Evolutionary conservation across 30 jellyfish, hydroid and myxozoan species (phyloP).

Genomic region (Nemopilema nomurai): DNA sequence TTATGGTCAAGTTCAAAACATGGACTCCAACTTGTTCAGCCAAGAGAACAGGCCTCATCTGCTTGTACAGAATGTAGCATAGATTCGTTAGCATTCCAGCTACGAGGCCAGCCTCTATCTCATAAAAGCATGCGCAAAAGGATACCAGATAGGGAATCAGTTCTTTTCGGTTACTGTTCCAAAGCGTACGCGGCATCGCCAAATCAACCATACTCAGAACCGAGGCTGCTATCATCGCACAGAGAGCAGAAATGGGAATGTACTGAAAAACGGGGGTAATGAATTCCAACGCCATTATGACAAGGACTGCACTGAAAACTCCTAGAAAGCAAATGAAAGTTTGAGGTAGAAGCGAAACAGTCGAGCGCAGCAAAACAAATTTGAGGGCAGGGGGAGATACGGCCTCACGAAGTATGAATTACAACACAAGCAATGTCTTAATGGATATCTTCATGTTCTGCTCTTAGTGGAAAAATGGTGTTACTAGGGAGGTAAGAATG

Average conservation of each 20-base stretch:
- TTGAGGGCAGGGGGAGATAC: too few species aligned
- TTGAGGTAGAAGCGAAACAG: too few species aligned
- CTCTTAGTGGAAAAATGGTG: too few species aligned
- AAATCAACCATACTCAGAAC: constrained; percentile 75
- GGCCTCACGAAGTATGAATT: too few species aligned
- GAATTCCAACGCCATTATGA: constrained; percentile 66
- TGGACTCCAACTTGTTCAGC: not conserved
- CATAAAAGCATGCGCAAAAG: constrained; percentile 72
- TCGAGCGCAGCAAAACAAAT: too few species aligned
- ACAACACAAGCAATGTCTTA: too few species aligned
- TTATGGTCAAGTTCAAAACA: not conserved
- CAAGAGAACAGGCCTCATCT: constrained; percentile 45
- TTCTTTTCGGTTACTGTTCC: constrained; percentile 60
- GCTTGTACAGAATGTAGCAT: constrained; percentile 50
- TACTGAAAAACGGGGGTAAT: constrained; percentile 78
- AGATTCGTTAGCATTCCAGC: constrained; percentile 59
- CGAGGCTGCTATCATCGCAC: constrained; percentile 84
- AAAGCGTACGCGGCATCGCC: constrained; percentile 50
- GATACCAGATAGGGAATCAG: constrained; percentile 65
- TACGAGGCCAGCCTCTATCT: constrained; percentile 75
- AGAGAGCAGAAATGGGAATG: constrained; percentile 71
- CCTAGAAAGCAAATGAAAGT: constrained; percentile 56
- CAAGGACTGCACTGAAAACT: constrained; percentile 51
- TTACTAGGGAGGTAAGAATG: too few species aligned
- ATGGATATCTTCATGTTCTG: too few species aligned